Percentiles rank a stretch among this genome's conserved stretches.
Evolutionary conservation across 2,797 vertebrate genomes (phyloP).

Genomic region (Scolopax bukidnonensis): DNA sequence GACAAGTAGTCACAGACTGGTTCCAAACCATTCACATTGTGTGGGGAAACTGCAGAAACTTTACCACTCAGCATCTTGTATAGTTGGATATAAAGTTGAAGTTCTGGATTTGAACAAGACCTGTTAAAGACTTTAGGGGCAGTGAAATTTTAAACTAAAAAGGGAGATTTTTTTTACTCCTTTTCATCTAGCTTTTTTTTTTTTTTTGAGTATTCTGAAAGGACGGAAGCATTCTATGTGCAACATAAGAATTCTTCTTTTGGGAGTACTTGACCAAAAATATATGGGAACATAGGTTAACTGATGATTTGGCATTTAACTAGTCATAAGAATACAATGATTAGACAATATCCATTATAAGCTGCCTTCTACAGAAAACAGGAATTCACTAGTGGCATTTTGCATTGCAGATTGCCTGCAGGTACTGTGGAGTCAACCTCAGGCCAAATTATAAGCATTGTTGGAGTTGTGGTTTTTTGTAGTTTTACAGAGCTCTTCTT

Average conservation of each 20-base stretch:
- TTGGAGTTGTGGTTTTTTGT: neutral
- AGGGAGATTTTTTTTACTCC: neutral
- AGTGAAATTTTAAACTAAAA: neutral
- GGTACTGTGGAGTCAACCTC: neutral
- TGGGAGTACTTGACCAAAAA: neutral
- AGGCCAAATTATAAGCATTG: neutral
- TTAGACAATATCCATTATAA: neutral
- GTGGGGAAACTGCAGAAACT: neutral
- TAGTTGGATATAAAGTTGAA: neutral
- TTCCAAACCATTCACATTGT: neutral
- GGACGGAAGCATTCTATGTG: accelerated
- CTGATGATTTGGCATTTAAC: neutral
- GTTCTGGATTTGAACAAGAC: neutral
- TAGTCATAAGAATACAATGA: neutral
- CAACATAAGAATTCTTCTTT: neutral
- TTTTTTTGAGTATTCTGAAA: neutral
- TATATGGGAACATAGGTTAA: neutral
- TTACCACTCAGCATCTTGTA: accelerated
- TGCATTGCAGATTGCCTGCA: neutral
- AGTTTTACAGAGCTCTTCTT: neutral
- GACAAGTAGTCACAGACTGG: neutral
- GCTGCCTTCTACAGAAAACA: neutral
- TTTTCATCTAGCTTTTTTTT: neutral
- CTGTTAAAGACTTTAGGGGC: neutral
- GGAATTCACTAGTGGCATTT: neutral